Percentiles rank a stretch among this genome's conserved stretches.
phyloP scores from a whole-genome alignment of 2,797 vertebrate species.

The Bucorvus abyssinicus region DNA sequence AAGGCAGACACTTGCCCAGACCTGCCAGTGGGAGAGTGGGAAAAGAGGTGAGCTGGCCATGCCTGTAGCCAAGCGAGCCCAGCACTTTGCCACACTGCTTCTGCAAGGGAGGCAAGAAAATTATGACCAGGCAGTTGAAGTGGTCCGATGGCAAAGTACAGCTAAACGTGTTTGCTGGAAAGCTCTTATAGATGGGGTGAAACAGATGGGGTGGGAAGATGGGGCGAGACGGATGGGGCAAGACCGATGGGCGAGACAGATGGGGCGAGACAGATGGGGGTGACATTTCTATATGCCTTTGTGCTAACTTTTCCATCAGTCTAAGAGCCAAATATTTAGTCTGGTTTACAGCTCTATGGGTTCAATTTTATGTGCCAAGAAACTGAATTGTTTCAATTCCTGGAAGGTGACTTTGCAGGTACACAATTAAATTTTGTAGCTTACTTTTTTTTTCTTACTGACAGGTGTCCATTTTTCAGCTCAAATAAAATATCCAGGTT shows the following conservation, averaged over 20 bases:
- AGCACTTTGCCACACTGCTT: background rate
- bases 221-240: background rate
- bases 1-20: background rate
- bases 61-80: background rate
- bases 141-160: rapidly evolving
- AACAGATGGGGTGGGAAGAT: background rate
- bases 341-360: background rate
- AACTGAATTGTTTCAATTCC: background rate
- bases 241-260: too few relatives aligned
- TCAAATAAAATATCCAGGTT: background rate
- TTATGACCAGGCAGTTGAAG: background rate
- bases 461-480: background rate
- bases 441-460: background rate
- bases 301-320: background rate
- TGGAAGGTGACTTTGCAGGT: background rate
- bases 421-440: background rate
- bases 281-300: background rate
- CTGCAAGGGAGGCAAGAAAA: background rate
- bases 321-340: background rate
- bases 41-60: background rate
- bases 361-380: background rate
- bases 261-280: background rate
- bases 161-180: background rate
- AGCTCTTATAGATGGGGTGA: rapidly evolving
- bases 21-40: background rate